Base-by-base conservation (phyloP, 2,888 invertebrate species). In the Acanthoscelides obtectus region DNA sequence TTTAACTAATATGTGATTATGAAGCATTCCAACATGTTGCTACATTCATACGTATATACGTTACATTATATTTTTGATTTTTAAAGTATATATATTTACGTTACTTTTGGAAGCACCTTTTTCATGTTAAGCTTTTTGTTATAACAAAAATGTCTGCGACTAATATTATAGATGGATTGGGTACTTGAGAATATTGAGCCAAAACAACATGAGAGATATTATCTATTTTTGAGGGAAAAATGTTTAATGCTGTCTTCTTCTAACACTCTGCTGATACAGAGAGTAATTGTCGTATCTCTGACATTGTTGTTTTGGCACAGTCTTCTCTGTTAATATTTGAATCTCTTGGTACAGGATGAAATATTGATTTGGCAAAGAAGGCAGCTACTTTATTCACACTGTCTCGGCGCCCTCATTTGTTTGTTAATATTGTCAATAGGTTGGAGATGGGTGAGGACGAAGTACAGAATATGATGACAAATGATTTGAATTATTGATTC, bases 131-230 rank as follows among this genome's bases (percentile, higher is more conserved):
- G 83, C 82, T 83, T 83, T 66, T 81, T 82, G 82, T 83, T 79
- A 79, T 83, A 83, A 83, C 82, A 81, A 81, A 80, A 68, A 27
- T 80, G 81, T 81, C 79, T 80, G 83, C 83, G 74, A 82, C 81
- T 82, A 82, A 83, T 82, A 75, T 64, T 71, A 77, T 72, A 74
- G 72, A 75, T 77, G 81, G 80, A 80, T 76, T 80, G 81, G 81
- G 80, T 80, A 77, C 20, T 66, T 66, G 45, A 45, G 45, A 45
- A 45, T 45, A 12, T 45, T 45, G 3, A 12, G 45, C 17, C 45
- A 45, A 12, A 45, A 45, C 17, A 12, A 45, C 45, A 45, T 45
- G 25, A 25, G 8, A 25, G 25, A 45, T 45, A 4, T 45, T n/a
- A n/a, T n/a, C n/a, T n/a, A n/a, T n/a, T n/a, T n/a, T n/a, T n/a